A percentile compares a stretch with the other conserved stretches of the same genome.
These are phyloP conservation scores for Idaea aversata DNA, from an alignment of 2,888 invertebrate genomes.

Conservation along the genomic window DNA sequence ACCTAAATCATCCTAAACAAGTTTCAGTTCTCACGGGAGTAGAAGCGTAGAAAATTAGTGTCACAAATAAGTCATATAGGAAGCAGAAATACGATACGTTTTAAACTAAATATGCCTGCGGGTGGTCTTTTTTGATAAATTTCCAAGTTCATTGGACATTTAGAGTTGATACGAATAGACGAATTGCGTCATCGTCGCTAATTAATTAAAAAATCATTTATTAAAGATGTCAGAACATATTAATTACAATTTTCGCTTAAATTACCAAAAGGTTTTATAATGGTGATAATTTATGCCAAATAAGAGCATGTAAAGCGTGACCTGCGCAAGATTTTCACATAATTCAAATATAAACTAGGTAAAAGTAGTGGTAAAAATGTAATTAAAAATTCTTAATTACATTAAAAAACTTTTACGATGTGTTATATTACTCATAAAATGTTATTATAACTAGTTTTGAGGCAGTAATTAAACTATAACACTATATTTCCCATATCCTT, in stretches of 20 bases:
- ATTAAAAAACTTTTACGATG: slow-evolving; percentile 30
- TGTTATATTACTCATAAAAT: slow-evolving; percentile 30
- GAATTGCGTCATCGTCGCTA: neutral
- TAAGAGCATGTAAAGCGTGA: neutral
- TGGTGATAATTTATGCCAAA: neutral
- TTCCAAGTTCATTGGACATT: slow-evolving; percentile 8
- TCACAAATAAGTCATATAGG: slow-evolving; percentile 25
- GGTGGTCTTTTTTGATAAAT: slow-evolving; percentile 51
- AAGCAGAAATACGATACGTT: slow-evolving; percentile 52
- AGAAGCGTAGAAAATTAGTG: slow-evolving; percentile 14
- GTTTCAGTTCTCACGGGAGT: slow-evolving; percentile 28
- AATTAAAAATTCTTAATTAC: slow-evolving; percentile 31
- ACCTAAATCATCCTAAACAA: slow-evolving; percentile 16
- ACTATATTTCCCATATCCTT: slow-evolving; percentile 30
- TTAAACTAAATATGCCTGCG: slow-evolving; percentile 47
- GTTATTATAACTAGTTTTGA: slow-evolving; percentile 29
- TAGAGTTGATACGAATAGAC: slow-evolving; percentile 38
- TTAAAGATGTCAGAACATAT: neutral
- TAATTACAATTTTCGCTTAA: neutral
- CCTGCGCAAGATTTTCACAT: slow-evolving; percentile 1
- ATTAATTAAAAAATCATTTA: neutral
- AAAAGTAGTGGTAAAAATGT: slow-evolving; percentile 8
- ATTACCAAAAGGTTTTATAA: neutral
- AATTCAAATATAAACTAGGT: slow-evolving; percentile 6
- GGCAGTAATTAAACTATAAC: slow-evolving; percentile 22